These are phyloP conservation scores for Aegypius monachus DNA, from an alignment of 2,113 vertebrate genomes.

Conservation along the genomic window DNA sequence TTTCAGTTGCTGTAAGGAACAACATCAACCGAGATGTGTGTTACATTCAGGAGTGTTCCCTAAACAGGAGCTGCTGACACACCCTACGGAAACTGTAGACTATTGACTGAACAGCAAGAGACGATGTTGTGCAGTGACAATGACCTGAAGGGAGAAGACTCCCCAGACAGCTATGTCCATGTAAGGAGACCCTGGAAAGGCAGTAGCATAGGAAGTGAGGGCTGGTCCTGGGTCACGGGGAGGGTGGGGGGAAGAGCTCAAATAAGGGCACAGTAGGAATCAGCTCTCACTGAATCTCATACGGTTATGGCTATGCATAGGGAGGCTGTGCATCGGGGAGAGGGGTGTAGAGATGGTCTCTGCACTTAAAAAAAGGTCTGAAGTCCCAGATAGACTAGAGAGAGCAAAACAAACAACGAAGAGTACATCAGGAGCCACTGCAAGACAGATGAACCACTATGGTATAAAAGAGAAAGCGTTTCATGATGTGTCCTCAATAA, in stretches of 20 bases:
- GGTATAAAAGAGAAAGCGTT: not conserved
- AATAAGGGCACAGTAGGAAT: not conserved
- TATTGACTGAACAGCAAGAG: not conserved
- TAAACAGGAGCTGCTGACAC: not conserved
- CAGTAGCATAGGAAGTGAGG: not conserved
- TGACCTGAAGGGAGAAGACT: not conserved
- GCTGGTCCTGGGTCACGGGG: not conserved
- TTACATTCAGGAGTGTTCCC: not conserved
- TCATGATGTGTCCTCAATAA: not conserved
- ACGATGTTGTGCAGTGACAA: not conserved
- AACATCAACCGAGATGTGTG: not conserved
- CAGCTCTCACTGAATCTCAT: not conserved
- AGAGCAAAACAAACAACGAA: not conserved
- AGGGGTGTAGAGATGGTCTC: not conserved
- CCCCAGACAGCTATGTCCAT: not conserved
- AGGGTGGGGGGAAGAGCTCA: not conserved
- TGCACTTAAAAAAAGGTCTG: not conserved
- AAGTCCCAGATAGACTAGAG: not conserved
- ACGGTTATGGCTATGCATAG: not conserved
- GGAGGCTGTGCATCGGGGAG: accelerated
- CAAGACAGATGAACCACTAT: not conserved
- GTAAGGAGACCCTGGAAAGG: not conserved
- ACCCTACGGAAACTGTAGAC: not conserved
- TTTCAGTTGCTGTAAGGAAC: not conserved
- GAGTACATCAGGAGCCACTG: not conserved